phyloP scores from a whole-genome alignment of 2,797 vertebrate genomes.

The Tangara arthus region DNA sequence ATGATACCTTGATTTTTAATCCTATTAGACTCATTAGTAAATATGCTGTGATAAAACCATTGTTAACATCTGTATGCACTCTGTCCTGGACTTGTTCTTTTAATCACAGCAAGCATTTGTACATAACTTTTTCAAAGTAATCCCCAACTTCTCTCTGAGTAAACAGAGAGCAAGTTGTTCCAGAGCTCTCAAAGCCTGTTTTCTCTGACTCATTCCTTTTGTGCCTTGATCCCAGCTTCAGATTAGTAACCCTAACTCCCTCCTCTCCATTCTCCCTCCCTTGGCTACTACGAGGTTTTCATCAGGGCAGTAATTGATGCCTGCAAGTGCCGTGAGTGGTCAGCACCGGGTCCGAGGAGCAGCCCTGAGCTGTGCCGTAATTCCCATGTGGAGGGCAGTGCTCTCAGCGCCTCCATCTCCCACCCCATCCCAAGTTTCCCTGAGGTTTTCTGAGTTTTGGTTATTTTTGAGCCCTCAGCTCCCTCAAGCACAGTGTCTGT shows the following conservation, averaged over 20 bases:
- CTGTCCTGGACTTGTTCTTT: background rate
- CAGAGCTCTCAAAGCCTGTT: background rate
- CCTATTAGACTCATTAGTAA: background rate
- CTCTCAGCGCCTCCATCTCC: background rate
- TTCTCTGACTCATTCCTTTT: background rate
- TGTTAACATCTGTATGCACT: background rate
- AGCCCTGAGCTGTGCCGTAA: background rate
- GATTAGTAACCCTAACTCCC: background rate
- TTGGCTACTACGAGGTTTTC: background rate
- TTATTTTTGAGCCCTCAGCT: background rate
- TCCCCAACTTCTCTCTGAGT: background rate
- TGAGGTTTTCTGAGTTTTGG: background rate
- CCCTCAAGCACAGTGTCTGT: background rate
- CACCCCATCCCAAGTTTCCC: accelerated
- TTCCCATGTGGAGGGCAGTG: background rate
- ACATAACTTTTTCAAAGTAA: background rate
- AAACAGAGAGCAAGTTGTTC: background rate
- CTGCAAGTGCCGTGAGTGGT: background rate
- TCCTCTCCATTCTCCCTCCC: background rate
- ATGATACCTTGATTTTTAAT: background rate
- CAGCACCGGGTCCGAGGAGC: accelerated
- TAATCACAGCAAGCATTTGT: background rate
- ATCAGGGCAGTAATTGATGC: background rate
- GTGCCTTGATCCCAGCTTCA: background rate
- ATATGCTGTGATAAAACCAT: background rate